Percentiles rank a stretch among this genome's conserved stretches.
Evolutionary conservation across 2,113 vertebrate genomes (phyloP).

Genomic region (Sterrhoptilus dennistouni): DNA sequence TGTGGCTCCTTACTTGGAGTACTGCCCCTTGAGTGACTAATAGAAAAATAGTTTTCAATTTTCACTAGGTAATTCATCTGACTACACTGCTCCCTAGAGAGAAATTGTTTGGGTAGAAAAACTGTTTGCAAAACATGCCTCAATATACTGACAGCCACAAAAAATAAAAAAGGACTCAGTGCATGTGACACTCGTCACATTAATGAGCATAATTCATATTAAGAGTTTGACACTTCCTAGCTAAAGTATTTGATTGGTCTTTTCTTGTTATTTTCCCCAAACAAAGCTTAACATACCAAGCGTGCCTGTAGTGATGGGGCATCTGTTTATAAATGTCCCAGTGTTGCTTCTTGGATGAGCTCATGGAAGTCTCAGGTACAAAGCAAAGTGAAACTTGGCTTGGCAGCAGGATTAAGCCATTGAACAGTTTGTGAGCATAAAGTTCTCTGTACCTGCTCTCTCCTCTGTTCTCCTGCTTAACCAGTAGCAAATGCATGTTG

Average conservation of each 20-base stretch:
- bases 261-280: neutral
- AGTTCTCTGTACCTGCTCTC: neutral
- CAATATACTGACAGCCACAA: neutral
- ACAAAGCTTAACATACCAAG: neutral
- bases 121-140: neutral
- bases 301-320: neutral
- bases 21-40: neutral
- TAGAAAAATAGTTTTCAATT: constrained; percentile 12
- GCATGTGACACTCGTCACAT: neutral
- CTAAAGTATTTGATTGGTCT: neutral
- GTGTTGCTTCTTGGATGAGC: neutral
- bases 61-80: constrained; percentile 16
- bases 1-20: neutral
- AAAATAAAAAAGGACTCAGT: neutral
- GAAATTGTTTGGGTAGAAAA: neutral
- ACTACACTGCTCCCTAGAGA: neutral
- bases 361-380: accelerated
- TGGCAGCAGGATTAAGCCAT: neutral
- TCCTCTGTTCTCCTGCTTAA: constrained; percentile 24
- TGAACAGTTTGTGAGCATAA: neutral
- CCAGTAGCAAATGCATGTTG: neutral
- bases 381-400: neutral
- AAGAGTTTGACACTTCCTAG: neutral
- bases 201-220: neutral
- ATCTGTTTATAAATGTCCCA: neutral